Percentiles rank a stretch among this genome's conserved stretches.
phyloP scores from a whole-genome alignment of 2,888 invertebrate species.

The Acanthosepion lycidas region DNA sequence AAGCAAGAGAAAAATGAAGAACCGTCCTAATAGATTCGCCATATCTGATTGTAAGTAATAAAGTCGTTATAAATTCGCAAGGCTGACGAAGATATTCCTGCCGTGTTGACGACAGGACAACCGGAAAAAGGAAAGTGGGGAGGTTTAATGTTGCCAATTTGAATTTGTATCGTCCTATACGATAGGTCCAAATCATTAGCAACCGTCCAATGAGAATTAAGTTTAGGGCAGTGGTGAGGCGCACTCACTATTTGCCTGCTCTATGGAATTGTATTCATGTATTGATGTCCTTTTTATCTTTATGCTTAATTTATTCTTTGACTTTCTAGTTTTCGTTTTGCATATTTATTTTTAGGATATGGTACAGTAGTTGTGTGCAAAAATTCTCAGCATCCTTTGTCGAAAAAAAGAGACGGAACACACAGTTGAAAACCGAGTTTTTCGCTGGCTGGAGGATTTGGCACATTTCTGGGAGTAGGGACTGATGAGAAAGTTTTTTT shows the following conservation, averaged over 20 bases:
- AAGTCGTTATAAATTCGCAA: neutral
- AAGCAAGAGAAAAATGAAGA: conserved; percentile 64
- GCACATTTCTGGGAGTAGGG: too few relatives aligned
- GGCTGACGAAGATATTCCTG: conserved; percentile 40
- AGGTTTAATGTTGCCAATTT: neutral
- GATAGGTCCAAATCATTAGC: conserved; percentile 6
- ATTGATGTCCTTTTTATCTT: neutral
- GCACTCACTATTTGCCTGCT: neutral
- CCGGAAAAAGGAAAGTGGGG: conserved; percentile 42
- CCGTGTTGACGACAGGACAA: conserved; percentile 39
- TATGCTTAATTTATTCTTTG: neutral
- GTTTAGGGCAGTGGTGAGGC: neutral
- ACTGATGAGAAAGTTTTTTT: too few relatives aligned
- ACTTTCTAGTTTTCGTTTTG: neutral
- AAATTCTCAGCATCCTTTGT: too few relatives aligned
- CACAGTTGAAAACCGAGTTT: too few relatives aligned
- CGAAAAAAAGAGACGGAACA: too few relatives aligned
- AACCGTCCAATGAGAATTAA: neutral
- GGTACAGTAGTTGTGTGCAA: too few relatives aligned
- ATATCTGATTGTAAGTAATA: conserved; percentile 49
- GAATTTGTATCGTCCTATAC: neutral
- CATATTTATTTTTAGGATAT: neutral
- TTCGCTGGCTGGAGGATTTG: too few relatives aligned
- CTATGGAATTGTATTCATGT: neutral
- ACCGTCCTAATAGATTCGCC: conserved; percentile 59